Base-by-base conservation (phyloP, 2,113 vertebrate species). In the Aspiorhynchus laticeps region DNA sequence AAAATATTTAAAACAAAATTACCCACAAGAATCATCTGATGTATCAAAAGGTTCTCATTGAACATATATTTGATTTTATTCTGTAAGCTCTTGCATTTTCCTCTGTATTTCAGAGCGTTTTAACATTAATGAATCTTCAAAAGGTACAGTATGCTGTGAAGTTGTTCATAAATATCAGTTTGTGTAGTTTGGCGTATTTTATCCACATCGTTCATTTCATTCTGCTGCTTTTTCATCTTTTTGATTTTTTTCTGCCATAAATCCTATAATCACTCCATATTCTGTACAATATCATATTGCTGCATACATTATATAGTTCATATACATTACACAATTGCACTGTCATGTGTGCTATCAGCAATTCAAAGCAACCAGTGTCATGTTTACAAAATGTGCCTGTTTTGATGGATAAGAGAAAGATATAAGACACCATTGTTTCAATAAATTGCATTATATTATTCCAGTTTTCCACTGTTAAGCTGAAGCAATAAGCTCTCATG, bases 101-200 rank as follows among this genome's bases (percentile, higher is more conserved):
- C 59, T 31, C 74, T 19, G 17, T n/a, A 74, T 86, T 85, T 83
- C 87, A 95, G 95, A 94, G 74, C 91, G 92, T 88, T 91, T 92
- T 7, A 90, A 88, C 84, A 91, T 88, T 82, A 84, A 87, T 3
- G 92, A 89, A n/a, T 86, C 89, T 82, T 91, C 93, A 7, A 92
- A 90, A 87, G 89, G 89, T 85, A 85, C 8, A 28, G 77, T 88
- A 69, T 56, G 51, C 36, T 80, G 56, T 76, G 15, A 69, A 17
- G 33, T 41, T 80, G 24, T 26, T 41, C 21, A 63, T 7, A 26
- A 41, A 61, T 26, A 71, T 71, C 31, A 82, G n/a, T 51, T 53
- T 21, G 17, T 33, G 28, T 31, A 56, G 8, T 51, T 31, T 82
- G n/a, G 2, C 33, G 7, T n/a, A 46, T 67, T 65, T 43, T 28